These are phyloP conservation scores for Xiphorhynchus erythropygius DNA, from an alignment of 2,797 vertebrate species.

Conservation along the genomic window DNA sequence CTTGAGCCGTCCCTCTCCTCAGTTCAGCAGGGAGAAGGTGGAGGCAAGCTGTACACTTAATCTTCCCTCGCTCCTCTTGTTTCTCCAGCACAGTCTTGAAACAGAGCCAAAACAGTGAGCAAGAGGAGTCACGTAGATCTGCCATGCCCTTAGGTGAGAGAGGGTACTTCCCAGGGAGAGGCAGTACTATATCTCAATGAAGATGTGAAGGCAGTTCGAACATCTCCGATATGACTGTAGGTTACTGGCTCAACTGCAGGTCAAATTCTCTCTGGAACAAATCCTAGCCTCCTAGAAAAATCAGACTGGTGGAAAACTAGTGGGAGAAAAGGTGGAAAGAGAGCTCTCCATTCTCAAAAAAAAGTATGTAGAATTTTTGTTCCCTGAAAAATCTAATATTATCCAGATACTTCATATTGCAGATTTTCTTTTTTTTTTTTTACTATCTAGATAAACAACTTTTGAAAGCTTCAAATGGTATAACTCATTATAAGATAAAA, in stretches of 20 bases:
- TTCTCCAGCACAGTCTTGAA: neutral
- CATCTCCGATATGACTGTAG: neutral
- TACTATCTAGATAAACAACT: neutral
- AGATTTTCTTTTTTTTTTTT: neutral
- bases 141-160: neutral
- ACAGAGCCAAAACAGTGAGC: neutral
- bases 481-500: neutral
- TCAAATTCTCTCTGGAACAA: neutral
- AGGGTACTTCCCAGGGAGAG: neutral
- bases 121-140: fast-evolving
- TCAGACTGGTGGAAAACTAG: neutral
- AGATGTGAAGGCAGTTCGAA: neutral
- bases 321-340: neutral
- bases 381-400: neutral
- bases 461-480: neutral
- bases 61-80: neutral
- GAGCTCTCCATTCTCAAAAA: neutral
- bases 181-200: neutral
- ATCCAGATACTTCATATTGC: neutral
- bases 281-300: neutral
- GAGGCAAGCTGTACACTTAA: neutral
- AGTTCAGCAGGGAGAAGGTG: neutral
- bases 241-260: neutral
- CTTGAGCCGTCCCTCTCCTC: neutral
- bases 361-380: neutral